A percentile compares a stretch with the other conserved stretches of the same genome.
phyloP scores from a whole-genome alignment of 1,140 invertebrate species.

The Ericerus pela region DNA sequence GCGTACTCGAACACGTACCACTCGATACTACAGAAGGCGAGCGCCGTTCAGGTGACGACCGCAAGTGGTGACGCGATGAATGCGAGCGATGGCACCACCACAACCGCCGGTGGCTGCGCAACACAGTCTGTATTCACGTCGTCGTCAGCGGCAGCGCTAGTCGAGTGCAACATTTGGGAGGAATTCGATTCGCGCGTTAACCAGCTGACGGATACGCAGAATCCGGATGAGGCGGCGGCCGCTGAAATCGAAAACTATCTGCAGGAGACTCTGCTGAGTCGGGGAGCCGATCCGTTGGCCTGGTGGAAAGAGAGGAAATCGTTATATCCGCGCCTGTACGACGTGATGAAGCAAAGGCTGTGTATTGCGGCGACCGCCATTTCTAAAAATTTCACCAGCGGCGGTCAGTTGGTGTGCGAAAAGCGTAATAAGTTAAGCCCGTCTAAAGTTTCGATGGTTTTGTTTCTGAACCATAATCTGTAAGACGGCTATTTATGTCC shows the following conservation, averaged over 20 bases:
- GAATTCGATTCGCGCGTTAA: constrained; percentile 12
- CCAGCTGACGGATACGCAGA: background rate
- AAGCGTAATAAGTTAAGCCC: constrained; percentile 1
- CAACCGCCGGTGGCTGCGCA: too few species aligned
- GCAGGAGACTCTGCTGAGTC: constrained; percentile 17
- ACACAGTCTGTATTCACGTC: too few species aligned
- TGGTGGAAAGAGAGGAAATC: constrained; percentile 25
- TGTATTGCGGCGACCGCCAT: constrained; percentile 14
- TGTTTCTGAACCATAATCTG: constrained; percentile 14
- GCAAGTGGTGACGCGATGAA: background rate
- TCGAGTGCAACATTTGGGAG: constrained; percentile 11
- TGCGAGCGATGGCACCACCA: too few species aligned
- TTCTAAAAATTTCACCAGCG: constrained; percentile 7
- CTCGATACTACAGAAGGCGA: constrained; percentile 1
- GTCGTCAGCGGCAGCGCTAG: background rate
- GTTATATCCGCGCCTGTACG: constrained; percentile 14
- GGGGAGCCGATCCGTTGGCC: constrained; percentile 20
- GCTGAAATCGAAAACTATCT: constrained; percentile 23
- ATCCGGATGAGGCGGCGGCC: constrained; percentile 1
- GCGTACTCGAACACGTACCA: constrained; percentile 1
- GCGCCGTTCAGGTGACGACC: background rate
- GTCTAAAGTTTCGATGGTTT: constrained; percentile 1
- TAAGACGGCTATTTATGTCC: too few species aligned
- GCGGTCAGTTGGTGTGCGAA: constrained; percentile 3
- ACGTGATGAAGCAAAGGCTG: constrained; percentile 14